Conservation (phyloP, 2,113 vertebrate species). For the Phoenicopterus ruber region DNA sequence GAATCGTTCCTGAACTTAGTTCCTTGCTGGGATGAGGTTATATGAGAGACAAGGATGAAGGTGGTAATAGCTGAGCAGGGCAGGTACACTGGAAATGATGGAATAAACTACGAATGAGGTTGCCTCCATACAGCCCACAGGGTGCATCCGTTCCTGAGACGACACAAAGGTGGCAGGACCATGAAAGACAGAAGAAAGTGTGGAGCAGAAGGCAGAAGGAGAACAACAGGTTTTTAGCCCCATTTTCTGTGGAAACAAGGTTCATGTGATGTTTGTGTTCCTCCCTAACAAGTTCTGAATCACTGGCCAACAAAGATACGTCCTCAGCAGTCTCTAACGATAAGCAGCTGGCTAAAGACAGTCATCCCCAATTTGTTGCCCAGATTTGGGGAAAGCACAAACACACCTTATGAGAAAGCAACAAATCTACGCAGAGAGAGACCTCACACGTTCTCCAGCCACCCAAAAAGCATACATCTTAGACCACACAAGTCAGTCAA, state of each 20-base stretch:
- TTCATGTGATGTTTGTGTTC: neutral
- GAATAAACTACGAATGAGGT: neutral
- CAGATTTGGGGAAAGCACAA: neutral
- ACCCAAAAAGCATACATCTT: neutral
- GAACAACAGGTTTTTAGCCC: neutral
- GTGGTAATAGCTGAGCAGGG: neutral
- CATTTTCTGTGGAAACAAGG: neutral
- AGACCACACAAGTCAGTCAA: conserved; percentile 32
- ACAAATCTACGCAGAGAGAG: neutral
- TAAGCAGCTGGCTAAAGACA: neutral
- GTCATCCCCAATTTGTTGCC: neutral
- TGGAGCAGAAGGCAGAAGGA: neutral
- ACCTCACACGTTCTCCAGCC: neutral
- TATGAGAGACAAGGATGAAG: neutral
- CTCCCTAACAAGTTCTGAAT: neutral
- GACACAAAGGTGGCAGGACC: neutral
- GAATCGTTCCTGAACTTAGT: neutral
- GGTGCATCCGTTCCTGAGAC: neutral
- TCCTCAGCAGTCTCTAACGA: neutral
- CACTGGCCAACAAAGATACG: neutral
- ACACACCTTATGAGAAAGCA: neutral
- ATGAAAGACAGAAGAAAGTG: neutral
- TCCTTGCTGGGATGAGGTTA: neutral
- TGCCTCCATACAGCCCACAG: neutral
- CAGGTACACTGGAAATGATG: neutral